Conservation (phyloP, 2,113 vertebrate species). For the Caranx melampygus region DNA sequence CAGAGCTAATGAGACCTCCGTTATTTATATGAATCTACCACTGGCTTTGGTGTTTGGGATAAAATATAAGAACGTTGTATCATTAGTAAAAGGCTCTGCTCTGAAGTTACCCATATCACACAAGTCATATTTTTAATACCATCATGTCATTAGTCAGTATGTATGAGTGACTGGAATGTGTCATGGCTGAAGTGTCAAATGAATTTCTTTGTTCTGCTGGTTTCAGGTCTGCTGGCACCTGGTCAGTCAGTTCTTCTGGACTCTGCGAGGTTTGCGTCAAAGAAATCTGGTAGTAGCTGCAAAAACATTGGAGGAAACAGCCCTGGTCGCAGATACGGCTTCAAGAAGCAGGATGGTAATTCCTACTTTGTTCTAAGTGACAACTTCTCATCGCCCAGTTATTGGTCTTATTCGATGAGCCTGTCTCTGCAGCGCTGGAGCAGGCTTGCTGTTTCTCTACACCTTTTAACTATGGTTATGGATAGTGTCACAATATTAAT, state of each 20-base stretch:
- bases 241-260: conserved; percentile 57
- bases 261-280: conserved; percentile 88
- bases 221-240: conserved; percentile 73
- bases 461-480: neutral
- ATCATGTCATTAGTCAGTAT: neutral
- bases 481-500: neutral
- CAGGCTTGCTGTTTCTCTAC: neutral
- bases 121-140: neutral
- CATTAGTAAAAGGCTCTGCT: neutral
- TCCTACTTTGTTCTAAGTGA: neutral
- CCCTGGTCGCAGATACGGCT: conserved; percentile 88
- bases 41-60: no score
- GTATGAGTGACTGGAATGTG: neutral
- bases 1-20: no score
- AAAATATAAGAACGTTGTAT: no score
- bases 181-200: no score
- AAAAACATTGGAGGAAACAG: conserved; percentile 92
- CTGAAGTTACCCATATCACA: neutral
- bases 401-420: neutral
- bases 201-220: neutral
- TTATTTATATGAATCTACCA: no score
- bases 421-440: neutral
- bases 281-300: conserved; percentile 89
- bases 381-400: neutral
- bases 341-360: conserved; percentile 91